Percentiles rank a stretch among this genome's conserved stretches.
Conservation (phyloP, 2,113 vertebrate genomes). For the Bungarus multicinctus region DNA sequence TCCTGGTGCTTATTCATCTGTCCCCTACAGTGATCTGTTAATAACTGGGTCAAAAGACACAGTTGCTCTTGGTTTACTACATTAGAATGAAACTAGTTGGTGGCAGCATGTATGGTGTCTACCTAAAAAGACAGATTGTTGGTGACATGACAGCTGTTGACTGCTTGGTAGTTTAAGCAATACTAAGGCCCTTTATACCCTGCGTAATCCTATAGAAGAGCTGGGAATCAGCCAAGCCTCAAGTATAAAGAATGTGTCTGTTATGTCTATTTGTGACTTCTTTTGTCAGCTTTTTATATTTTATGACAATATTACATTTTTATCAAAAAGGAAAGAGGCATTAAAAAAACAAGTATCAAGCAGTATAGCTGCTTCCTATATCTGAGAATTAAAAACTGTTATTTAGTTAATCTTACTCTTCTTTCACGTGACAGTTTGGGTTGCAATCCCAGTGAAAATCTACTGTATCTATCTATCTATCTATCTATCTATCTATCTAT, state of each 20-base stretch:
- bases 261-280: constrained; percentile 11
- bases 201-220: constrained; percentile 40
- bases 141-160: constrained; percentile 49
- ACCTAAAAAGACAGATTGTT: constrained; percentile 45
- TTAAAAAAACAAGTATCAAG: background rate
- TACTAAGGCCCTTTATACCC: constrained; percentile 15
- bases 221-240: constrained; percentile 34
- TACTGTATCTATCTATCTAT: no score
- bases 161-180: constrained; percentile 47
- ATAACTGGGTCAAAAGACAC: constrained; percentile 36
- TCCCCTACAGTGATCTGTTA: constrained; percentile 45
- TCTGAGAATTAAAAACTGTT: background rate
- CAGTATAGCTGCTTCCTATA: constrained; percentile 18
- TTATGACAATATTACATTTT: constrained; percentile 37
- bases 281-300: constrained; percentile 36
- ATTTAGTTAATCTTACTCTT: constrained; percentile 17
- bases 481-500: no score
- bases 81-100: constrained; percentile 37
- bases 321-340: constrained; percentile 14
- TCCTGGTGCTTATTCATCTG: constrained; percentile 9
- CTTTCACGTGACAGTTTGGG: constrained; percentile 5
- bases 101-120: constrained; percentile 44
- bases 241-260: constrained; percentile 33
- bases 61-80: constrained; percentile 33
- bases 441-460: background rate